Evolutionary conservation across 2,113 vertebrate genomes (phyloP).

Genomic region (Mesembrinibis cayennensis): DNA sequence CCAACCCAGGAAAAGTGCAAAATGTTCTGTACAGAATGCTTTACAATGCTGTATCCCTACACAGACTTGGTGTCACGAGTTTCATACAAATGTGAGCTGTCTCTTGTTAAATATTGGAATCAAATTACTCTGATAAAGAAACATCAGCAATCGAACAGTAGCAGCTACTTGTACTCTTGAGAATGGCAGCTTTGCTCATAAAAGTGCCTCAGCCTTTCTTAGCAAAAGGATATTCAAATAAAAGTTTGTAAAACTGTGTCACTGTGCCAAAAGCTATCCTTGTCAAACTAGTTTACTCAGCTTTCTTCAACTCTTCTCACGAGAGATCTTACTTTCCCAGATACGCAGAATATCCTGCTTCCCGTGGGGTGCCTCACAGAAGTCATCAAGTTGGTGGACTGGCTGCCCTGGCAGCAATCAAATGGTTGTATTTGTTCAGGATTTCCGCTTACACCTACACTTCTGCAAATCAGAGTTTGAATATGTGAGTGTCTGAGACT

Average conservation of each 20-base stretch:
- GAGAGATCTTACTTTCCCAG: not conserved
- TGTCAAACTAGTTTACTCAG: slow-evolving; percentile 14
- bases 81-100: not conserved
- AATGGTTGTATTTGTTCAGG: slow-evolving; percentile 20
- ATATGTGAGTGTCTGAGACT: not conserved
- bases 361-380: not conserved
- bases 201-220: slow-evolving; percentile 10
- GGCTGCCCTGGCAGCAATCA: not conserved
- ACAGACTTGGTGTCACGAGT: not conserved
- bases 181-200: slow-evolving; percentile 12
- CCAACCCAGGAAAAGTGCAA: not conserved
- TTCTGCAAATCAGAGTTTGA: not conserved
- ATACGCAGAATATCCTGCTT: slow-evolving; percentile 12
- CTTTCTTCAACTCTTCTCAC: not conserved
- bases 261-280: not conserved
- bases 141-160: not conserved
- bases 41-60: not conserved
- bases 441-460: slow-evolving; percentile 17
- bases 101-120: slow-evolving; percentile 6
- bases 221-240: not conserved
- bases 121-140: slow-evolving; percentile 6
- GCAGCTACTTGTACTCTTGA: not conserved
- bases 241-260: not conserved
- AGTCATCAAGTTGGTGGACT: not conserved
- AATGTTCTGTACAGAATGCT: not conserved